Evolutionary conservation across 2,113 vertebrate species (phyloP).

Genomic region (Brachyistius frenatus): DNA sequence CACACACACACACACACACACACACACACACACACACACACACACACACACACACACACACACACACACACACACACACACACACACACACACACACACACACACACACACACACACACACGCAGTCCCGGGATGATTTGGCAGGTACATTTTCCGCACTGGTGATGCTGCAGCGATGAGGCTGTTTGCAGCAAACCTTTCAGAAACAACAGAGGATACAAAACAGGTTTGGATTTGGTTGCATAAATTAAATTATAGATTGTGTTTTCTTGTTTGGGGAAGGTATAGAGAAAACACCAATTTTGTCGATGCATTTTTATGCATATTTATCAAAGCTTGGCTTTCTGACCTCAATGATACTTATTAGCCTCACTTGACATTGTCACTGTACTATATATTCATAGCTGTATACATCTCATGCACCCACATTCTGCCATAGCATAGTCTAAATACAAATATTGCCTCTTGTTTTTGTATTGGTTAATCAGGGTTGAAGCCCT

Average conservation of each 20-base stretch:
- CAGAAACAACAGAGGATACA: slow-evolving; percentile 18
- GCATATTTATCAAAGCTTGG: neutral
- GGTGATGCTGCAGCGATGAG: slow-evolving; percentile 14
- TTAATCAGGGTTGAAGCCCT: too few species aligned
- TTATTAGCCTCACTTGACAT: neutral
- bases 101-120: slow-evolving; percentile 24
- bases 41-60: slow-evolving; percentile 5
- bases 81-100: slow-evolving; percentile 5
- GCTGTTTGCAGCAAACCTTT: slow-evolving; percentile 21
- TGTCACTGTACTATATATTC: neutral
- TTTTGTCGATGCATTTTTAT: neutral
- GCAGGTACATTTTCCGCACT: slow-evolving; percentile 36
- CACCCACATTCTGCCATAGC: neutral
- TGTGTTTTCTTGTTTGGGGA: neutral
- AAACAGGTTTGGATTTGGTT: slow-evolving; percentile 20
- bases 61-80: slow-evolving; percentile 24
- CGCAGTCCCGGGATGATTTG: neutral
- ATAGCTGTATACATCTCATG: neutral
- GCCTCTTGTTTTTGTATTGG: too few species aligned
- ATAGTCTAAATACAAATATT: neutral
- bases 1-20: slow-evolving; percentile 23
- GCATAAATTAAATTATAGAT: slow-evolving; percentile 11
- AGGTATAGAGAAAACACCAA: neutral
- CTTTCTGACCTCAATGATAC: neutral
- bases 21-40: slow-evolving; percentile 20